Conservation (phyloP, 1,140 invertebrate genomes). For the Aleiodes sp. region DNA sequence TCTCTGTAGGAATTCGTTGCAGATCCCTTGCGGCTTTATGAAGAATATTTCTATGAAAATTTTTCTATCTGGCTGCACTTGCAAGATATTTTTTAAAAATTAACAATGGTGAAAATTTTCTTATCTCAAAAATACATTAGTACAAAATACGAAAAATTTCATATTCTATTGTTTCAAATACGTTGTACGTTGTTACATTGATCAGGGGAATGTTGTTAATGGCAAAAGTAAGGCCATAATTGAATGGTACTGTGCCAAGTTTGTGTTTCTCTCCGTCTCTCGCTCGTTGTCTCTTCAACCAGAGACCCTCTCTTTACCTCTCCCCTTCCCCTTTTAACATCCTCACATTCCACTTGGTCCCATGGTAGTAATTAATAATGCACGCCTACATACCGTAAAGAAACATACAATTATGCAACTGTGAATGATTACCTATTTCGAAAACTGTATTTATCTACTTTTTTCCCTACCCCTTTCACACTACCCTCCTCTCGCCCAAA, state of each 20-base stretch:
- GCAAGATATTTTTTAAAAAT: conserved; percentile 18
- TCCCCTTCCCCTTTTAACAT: not conserved
- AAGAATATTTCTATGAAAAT: too few species aligned
- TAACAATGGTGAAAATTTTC: conserved; percentile 22
- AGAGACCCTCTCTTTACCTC: not conserved
- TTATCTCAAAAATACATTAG: conserved; percentile 5
- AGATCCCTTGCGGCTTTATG: too few species aligned
- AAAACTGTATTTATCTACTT: too few species aligned
- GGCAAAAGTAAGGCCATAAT: conserved; percentile 24
- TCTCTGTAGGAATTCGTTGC: too few species aligned
- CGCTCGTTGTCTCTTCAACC: not conserved
- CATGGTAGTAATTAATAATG: conserved; percentile 26
- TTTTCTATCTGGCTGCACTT: too few species aligned
- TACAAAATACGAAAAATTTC: not conserved
- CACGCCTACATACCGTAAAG: conserved; percentile 14
- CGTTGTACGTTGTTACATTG: not conserved
- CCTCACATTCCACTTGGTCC: not conserved
- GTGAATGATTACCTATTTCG: not conserved
- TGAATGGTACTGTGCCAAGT: conserved; percentile 21
- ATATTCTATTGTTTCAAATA: not conserved
- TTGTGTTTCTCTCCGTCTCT: conserved; percentile 8
- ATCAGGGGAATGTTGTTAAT: conserved; percentile 21
- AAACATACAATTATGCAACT: conserved; percentile 8
- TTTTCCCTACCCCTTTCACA: not conserved
- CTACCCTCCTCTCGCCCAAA: not conserved